Base-by-base conservation (phyloP, 1,140 invertebrate genomes). In the Dinoponera quadriceps region DNA sequence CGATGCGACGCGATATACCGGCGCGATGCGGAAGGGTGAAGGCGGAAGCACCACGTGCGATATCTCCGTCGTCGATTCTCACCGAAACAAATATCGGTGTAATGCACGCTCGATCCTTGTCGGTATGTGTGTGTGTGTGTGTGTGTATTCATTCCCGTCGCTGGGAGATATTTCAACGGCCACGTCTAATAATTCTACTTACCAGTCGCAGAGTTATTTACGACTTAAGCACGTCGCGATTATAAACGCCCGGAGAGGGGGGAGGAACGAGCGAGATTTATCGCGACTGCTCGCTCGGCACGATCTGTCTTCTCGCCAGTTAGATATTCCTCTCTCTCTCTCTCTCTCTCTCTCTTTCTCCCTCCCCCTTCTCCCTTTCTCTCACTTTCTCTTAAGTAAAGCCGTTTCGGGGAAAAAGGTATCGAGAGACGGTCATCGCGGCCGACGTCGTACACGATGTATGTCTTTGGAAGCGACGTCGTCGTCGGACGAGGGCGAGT, bases 121-220 rank as follows among this genome's bases (percentile, higher is more conserved):
- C n/a, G 18, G 51, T 20, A 13, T 51, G 22, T 27, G 33, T 63
- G 29, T 33, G 69, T 65, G n/a, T 51, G 44, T 27, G 33, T 44
- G 44, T 71, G 54, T 80, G 71, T 65, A 80, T 80, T 71, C 69
- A 80, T 80, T 80, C 54, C 65, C 51, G 65, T 80, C 75, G 65
- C 54, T 29, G 65, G 65, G 27, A 71, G 48, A 80, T 80, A 69
- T 80, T 80, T 80, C 65, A 80, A 71, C 75, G 75, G 65, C 51
- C 57, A 80, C 29, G 51, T 80, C 65, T 80, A 71, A 71, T 80
- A 80, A 80, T 80, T 80, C 75, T 71, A 80, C 75, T 80, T 80
- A 80, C 65, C 51, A 71, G 65, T 71, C 65, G 65, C 65, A 27
- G 65, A 69, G 65, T 71, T 80, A 80, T 80, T 80, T 80, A 80